Evolutionary conservation across 2,888 invertebrate genomes (phyloP), one percentile per base, ranked within the genome.

Genomic region (Eupithecia exiguata): DNA sequence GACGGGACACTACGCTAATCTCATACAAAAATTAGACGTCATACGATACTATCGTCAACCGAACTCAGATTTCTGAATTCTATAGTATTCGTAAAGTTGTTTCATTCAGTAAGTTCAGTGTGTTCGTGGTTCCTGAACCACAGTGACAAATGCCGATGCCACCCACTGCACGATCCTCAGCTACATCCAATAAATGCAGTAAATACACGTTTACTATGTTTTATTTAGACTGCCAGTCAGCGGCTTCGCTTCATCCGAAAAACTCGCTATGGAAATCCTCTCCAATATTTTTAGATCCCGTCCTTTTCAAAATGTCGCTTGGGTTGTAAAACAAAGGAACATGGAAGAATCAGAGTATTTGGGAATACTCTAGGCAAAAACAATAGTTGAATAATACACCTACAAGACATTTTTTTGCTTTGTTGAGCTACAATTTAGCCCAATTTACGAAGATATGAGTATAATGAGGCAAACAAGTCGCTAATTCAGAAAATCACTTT

Each of bases 121-220:
- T 53, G 5, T 77, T 72, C 74, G 68, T 81, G 77, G 81, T 79
- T 88, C 84, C 77, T 61, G 81, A 86, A 77, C 68, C 81, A 76
- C 84, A 82, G 88, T 91, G 93, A 93, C 92, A 92, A 93, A 93
- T 92, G 91, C 84, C 87, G 88, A 91, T 91, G 88, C 93, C 93
- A 93, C 93, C 93, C 93, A 92, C 90, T 78, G 85, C 86, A 88
- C 91, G 90, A 88, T 85, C 87, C 85, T 25, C 78, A 71, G 81
- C 81, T 78, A 81, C 84, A 84, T 85, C 87, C 86, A 91, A 92
- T 91, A 92, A 90, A 92, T 89, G 88, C 87, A 84, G 86, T 88
- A 88, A 86, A 85, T 84, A 83, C 86, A 81, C 83, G 84, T 87
- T 87, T 85, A 84, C 71, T 74, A 72, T 74, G 65, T 71, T 74